Evolutionary conservation across 2,113 vertebrate genomes (phyloP).

Genomic region (Chauna torquata): DNA sequence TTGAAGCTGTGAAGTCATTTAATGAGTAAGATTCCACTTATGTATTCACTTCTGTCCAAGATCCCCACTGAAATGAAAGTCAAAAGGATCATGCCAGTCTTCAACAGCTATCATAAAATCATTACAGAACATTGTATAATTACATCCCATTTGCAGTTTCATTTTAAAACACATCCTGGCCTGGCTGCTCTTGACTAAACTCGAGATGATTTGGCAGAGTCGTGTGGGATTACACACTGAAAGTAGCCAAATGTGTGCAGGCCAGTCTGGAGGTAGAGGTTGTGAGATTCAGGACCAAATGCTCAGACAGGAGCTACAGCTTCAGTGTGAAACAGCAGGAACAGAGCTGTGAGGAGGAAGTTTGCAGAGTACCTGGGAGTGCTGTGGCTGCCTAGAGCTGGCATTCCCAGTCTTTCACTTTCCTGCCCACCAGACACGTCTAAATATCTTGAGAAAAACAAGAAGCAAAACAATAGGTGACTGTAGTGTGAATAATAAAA

Average conservation of each 20-base stretch:
- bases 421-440: slow-evolving; percentile 67
- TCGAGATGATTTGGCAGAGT: background rate
- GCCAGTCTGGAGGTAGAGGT: background rate
- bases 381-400: background rate
- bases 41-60: background rate
- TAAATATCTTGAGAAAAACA: slow-evolving; percentile 76
- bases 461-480: slow-evolving; percentile 74
- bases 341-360: background rate
- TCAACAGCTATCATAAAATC: background rate
- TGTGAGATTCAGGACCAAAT: background rate
- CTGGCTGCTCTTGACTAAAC: background rate
- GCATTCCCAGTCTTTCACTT: slow-evolving; percentile 55
- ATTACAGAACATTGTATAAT: slow-evolving; percentile 12
- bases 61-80: slow-evolving; percentile 14
- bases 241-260: background rate
- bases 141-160: background rate
- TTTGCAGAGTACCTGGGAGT: slow-evolving; percentile 1
- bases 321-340: background rate
- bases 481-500: slow-evolving; percentile 71
- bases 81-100: background rate
- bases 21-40: background rate
- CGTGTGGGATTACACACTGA: background rate
- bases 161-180: slow-evolving; percentile 14
- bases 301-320: background rate
- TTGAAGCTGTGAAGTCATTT: background rate